Evolutionary conservation across 1,140 invertebrate species (phyloP).

Genomic region (Zaprionus taronus): DNA sequence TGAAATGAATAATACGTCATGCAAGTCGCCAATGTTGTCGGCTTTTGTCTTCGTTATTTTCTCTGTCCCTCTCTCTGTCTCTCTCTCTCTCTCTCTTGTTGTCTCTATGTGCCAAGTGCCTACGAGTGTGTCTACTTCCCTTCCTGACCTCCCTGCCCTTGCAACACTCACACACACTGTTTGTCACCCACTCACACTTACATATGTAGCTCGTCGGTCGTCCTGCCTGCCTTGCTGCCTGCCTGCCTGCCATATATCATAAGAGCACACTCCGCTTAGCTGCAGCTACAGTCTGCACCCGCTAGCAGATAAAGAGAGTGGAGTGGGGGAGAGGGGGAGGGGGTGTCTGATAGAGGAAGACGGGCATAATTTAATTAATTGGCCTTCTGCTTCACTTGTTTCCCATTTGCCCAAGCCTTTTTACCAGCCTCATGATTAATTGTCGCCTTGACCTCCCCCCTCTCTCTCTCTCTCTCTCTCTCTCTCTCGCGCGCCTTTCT

Average conservation of each 20-base stretch:
- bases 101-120: neutral
- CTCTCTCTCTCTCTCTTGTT: neutral
- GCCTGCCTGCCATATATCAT: constrained; percentile 20
- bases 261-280: constrained; percentile 25
- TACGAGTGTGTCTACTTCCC: constrained; percentile 9
- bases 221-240: neutral
- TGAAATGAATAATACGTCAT: constrained; percentile 73
- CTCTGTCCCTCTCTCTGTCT: neutral
- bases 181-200: constrained; percentile 7
- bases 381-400: constrained; percentile 59
- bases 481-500: neutral
- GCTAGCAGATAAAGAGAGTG: neutral
- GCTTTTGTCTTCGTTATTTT: constrained; percentile 63
- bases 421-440: constrained; percentile 52
- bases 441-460: constrained; percentile 26
- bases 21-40: constrained; percentile 54
- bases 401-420: constrained; percentile 23
- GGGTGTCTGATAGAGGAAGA: neutral
- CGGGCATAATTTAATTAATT: constrained; percentile 65
- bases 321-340: too few relatives aligned
- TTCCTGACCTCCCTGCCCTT: too few relatives aligned
- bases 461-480: neutral
- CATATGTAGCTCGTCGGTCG: neutral
- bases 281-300: constrained; percentile 4
- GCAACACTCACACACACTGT: neutral